Evolutionary conservation across 23 tunicate species (phyloP), one percentile per base, ranked within the genome.

Genomic region (Halocynthia aurantium): DNA sequence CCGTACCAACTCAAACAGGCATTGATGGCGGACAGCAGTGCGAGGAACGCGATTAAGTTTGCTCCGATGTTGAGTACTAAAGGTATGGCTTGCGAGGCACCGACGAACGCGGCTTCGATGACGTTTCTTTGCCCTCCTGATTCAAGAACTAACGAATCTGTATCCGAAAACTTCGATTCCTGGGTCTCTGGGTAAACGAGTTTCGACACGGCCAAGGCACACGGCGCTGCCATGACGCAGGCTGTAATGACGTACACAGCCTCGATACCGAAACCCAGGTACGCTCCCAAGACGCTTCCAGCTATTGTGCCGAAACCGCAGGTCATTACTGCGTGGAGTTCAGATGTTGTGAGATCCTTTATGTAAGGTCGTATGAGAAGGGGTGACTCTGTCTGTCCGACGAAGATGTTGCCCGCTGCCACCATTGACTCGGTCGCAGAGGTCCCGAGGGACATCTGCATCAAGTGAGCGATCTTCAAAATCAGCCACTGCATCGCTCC

Each of bases 171-270:
- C 75, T 91, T 91, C 18, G 97, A 91, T 50, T 81, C 74, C 75
- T 85, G 77, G n/a, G 97, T 91, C 73, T 93, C 99, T 6, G 99
- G 99, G 72, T 84, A 88, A 52, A 75, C 77, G 52, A 94, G 55
- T 65, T 94, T 94, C 22, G 91, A 65, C 21, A 89, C 77, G 19
- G 87, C 95, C 19, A 94, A 70, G 7, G 99, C 95, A 77, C 95
- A 90, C 15, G 99, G 99, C 31, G 99, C 91, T 10, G 99, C 94
- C 99, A 94, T 94, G 40, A 94, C 82, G 58, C 91, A 88, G 11
- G 95, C 95, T 51, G 95, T 88, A 64, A 94, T 84, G 20, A 88
- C 86, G 62, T 88, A 84, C 8, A 84, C 89, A 0, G 95, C 77
- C 70, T 85, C 82, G 63, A 91, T 91, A 31, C 94, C 94, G 72